Base-by-base conservation (phyloP, 2,797 vertebrate species). In the Sebastes kiyomatsui region DNA sequence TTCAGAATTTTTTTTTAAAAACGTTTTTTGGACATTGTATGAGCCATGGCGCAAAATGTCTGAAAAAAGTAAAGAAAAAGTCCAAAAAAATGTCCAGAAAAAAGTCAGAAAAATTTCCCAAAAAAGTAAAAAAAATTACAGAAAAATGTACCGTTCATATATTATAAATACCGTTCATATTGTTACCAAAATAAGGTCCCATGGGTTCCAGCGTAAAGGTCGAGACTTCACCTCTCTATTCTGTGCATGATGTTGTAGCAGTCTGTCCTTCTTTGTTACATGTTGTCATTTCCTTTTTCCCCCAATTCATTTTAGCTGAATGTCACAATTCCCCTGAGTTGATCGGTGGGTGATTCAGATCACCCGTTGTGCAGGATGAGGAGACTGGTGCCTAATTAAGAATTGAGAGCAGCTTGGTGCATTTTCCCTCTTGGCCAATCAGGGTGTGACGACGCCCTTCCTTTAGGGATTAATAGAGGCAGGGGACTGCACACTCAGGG, bases 41-140 rank as follows among this genome's bases (percentile, higher is more conserved):
- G 35, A 38, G 0, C 4, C 0, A 38, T 0, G 12, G 35, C 0
- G 0, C 13, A 38, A 38, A 38, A 38, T 38, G 35, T 38, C 35
- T 38, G 35, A 38, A 38, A 38, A 38, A 35, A 33, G 9, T 35
- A 35, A 35, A 35, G 11, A 0, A 35, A 35, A 33, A 33, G 32
- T 10, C 3, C 1, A 10, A 32, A 10, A 32, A 33, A 33, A 4
- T 0, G n/a, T 32, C 3, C 32, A 11, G 1, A 33, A 33, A 33
- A 33, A 4, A 11, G 32, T 32, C 30, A 0, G 30, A 32, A 32
- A 32, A 28, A 28, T 0, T 5, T 28, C 5, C 1, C 2, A 23
- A 23, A 23, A 23, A 23, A 23, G 23, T 2, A 3, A 7, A 30
- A 8, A 30, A 30, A 32, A 3, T 0, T 8, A 1, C 30, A 32